Base-by-base conservation (phyloP, 2,113 vertebrate genomes). In the Datnioides undecimradiatus region DNA sequence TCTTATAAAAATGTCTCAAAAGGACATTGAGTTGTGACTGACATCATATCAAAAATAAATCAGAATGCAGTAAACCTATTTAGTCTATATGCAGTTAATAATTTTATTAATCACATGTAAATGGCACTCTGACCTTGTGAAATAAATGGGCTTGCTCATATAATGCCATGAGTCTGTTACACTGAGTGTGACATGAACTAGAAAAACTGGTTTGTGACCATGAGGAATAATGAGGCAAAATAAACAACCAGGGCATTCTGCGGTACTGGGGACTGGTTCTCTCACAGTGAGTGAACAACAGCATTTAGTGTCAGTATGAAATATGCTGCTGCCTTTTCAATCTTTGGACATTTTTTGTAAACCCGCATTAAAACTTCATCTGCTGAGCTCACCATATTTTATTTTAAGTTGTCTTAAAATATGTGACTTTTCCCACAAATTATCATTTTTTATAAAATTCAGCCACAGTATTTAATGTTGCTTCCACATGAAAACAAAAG, bases 171-270 rank as follows among this genome's bases (percentile, higher is more conserved):
- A 17, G 23, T 31, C 17, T 71, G 38, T 41, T 14, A 45, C 1
- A 54, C 6, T 34, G 17, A n/a, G 2, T n/a, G 27, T 49, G 60
- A 29, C 33, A 63, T 9, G 45, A 38, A 79, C 74, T 6, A 33
- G 86, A 72, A 84, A 63, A 82, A 77, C 86, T 33, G 29, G 81
- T 84, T 80, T 77, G 12, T 8, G 23, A 36, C 57, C 12, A 23
- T n/a, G n/a, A n/a, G n/a, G 40, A 4, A 17, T 40, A 27, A 25
- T 19, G 6, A 1, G 5, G 6, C 14, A 70, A 67, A 73, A 79
- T 17, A 73, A 69, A 43, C 0, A 17, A 48, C 10, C 9, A 17
- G 34, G n/a, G 16, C 62, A 43, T 33, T 3, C 8, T 14, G 21
- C 41, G 13, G n/a, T 51, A 48, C 3, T 17, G 16, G 19, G 29